Base-by-base conservation (phyloP, 2,888 invertebrate genomes). In the Oxycera nigricornis region DNA sequence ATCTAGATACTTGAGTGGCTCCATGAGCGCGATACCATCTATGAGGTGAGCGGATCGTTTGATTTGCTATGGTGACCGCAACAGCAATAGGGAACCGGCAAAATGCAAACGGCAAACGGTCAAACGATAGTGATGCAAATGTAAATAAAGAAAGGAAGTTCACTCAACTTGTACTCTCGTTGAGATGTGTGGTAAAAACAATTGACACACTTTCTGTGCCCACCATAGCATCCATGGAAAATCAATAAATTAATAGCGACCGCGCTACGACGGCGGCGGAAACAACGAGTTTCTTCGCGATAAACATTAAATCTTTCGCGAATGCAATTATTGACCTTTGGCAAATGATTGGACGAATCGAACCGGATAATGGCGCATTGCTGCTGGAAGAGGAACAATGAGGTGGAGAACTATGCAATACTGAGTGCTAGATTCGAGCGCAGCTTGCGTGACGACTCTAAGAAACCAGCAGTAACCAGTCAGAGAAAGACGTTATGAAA, bases 71-170 rank as follows among this genome's bases (percentile, higher is more conserved):
- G 35, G 31, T 22, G 62, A 62, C 35, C 62, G 62, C 62, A 39
- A 39, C 17, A 62, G 65, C 65, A 14, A 0, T 7, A 39, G 65
- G 65, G 22, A 65, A 65, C 20, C 39, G 65, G 65, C 28, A 28
- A 20, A 28, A 59, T n/a, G n/a, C n/a, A n/a, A n/a, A 7, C 59
- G 30, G 59, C 39, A 39, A 31, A 17, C 41, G 65, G 52, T 30
- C 70, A 70, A 70, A 52, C 70, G 70, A 70, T 52, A 70, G 70
- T 70, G 70, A 70, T 70, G 70, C 70, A 70, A 70, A 70, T 70
- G 70, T 55, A 70, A 70, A 70, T 70, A 70, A 70, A 70, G 70
- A 70, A 70, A 70, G 70, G 70, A 70, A 70, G 70, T 41, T 70
- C 70, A 70, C 52, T 68, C 68, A 39, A 52, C 70, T 70, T 70